phyloP scores from a whole-genome alignment of 2,113 vertebrate species.

The Calyptomena viridis region DNA sequence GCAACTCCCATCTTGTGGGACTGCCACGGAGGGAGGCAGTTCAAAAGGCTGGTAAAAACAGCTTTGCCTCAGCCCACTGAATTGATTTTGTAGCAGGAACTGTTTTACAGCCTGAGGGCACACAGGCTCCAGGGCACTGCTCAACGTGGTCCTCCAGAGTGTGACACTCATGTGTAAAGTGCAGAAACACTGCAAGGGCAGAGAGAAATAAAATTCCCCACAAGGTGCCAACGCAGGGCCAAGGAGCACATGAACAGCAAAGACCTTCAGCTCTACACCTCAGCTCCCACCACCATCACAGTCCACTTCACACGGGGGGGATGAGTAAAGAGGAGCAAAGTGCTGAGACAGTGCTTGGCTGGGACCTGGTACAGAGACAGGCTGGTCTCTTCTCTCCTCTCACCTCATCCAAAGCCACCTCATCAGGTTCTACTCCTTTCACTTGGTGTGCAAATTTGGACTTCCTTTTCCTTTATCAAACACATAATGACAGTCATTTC shows the following conservation, averaged over 20 bases:
- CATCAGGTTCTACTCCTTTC: neutral
- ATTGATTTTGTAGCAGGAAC: neutral
- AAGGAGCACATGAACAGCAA: neutral
- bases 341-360: neutral
- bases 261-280: neutral
- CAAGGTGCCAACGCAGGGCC: neutral
- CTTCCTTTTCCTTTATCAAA: neutral
- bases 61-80: neutral
- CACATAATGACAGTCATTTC: slow-evolving; percentile 23
- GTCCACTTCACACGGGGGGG: neutral
- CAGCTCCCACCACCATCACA: neutral
- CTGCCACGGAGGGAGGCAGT: neutral
- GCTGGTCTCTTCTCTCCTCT: neutral
- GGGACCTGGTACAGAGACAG: neutral
- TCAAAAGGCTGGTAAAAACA: neutral
- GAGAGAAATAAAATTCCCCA: neutral
- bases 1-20: neutral
- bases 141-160: neutral
- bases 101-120: neutral
- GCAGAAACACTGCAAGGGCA: neutral
- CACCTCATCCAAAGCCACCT: neutral
- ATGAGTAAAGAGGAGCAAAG: fast-evolving
- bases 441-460: neutral
- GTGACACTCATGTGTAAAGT: neutral
- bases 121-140: neutral